A percentile compares a stretch with the other conserved stretches of the same genome.
These are phyloP conservation scores for Dermolepida albohirtum DNA, from an alignment of 2,888 invertebrate genomes.

Conservation along the genomic window DNA sequence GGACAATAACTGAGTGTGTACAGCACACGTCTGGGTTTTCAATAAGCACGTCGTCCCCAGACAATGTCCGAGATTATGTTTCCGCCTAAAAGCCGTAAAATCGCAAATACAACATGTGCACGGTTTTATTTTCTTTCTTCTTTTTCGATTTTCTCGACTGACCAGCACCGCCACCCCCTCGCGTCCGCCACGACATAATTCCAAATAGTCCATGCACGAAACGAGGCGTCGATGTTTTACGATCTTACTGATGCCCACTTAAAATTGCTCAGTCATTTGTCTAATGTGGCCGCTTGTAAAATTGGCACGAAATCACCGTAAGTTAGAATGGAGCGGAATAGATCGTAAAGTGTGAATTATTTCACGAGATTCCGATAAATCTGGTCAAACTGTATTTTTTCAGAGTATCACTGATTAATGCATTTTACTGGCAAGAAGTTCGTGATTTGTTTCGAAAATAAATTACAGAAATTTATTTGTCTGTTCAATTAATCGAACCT, in stretches of 20 bases:
- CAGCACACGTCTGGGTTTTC: slow-evolving; percentile 53
- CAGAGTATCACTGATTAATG: no score
- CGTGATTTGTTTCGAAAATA: no score
- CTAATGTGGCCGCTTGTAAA: slow-evolving; percentile 20
- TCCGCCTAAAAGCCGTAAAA: slow-evolving; percentile 53
- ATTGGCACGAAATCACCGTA: slow-evolving; percentile 30
- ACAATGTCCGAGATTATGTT: slow-evolving; percentile 50
- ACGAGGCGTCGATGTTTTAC: slow-evolving; percentile 17
- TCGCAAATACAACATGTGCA: slow-evolving; percentile 52
- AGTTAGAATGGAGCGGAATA: background rate
- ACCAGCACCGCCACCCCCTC: background rate
- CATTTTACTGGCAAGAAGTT: no score
- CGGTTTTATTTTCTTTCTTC: slow-evolving; percentile 16
- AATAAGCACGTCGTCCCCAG: slow-evolving; percentile 47
- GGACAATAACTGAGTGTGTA: slow-evolving; percentile 48
- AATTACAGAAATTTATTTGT: no score
- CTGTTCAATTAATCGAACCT: no score
- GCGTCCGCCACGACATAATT: slow-evolving; percentile 17
- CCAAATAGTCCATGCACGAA: slow-evolving; percentile 17
- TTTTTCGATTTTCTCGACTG: slow-evolving; percentile 7
- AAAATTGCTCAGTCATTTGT: slow-evolving; percentile 32
- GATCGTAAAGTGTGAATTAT: slow-evolving; percentile 3
- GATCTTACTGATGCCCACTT: background rate
- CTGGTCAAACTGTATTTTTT: no score
- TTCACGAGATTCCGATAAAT: no score